Evolutionary conservation across 2,113 vertebrate genomes (phyloP).

Genomic region (Rynchops niger): DNA sequence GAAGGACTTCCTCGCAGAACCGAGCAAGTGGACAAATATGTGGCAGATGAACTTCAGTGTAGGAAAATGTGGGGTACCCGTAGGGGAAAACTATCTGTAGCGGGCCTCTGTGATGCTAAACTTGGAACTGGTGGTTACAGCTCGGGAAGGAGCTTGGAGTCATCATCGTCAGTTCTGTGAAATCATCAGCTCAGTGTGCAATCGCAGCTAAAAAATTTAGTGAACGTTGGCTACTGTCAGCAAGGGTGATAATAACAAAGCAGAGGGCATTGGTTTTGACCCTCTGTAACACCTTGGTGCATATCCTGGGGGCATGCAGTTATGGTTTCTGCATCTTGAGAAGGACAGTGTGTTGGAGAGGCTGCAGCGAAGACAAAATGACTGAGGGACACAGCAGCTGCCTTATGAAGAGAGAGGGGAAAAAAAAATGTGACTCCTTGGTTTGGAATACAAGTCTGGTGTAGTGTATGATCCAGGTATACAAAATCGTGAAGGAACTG

Average conservation of each 20-base stretch:
- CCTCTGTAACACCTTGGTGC: neutral
- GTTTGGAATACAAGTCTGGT: neutral
- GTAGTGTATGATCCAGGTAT: neutral
- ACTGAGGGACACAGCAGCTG: neutral
- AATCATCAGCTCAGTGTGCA: neutral
- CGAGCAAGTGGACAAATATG: neutral
- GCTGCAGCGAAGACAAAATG: neutral
- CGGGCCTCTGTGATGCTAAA: neutral
- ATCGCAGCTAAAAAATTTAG: neutral
- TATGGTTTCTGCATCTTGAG: neutral
- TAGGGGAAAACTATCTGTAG: neutral
- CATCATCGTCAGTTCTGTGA: neutral
- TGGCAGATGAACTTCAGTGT: neutral
- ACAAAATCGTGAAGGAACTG: neutral
- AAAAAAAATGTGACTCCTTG: neutral
- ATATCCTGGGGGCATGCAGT: neutral
- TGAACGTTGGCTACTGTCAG: neutral
- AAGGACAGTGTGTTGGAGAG: neutral
- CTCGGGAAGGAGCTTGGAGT: neutral
- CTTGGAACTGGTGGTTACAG: neutral
- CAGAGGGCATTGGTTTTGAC: neutral
- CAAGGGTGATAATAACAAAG: neutral
- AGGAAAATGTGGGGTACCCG: neutral
- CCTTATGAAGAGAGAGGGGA: neutral
- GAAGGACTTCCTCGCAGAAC: neutral